phyloP scores from a whole-genome alignment of 2,113 vertebrate species.

The Oceanodroma tethys region DNA sequence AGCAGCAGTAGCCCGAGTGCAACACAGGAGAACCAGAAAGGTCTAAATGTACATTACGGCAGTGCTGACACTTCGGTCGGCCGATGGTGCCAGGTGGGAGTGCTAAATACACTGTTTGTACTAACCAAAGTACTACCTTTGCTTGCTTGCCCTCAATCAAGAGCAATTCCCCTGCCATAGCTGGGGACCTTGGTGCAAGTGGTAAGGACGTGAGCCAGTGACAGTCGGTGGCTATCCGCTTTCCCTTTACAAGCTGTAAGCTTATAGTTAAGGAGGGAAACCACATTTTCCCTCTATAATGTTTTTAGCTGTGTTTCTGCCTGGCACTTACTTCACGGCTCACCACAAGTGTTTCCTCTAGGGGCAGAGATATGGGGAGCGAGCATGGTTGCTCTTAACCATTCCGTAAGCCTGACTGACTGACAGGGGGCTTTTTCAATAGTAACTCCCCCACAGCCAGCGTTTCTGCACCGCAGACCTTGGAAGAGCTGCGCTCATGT shows the following conservation, averaged over 20 bases:
- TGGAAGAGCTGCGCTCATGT: fast-evolving
- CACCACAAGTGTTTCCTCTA: background rate
- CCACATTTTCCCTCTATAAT: background rate
- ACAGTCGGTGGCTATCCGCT: background rate
- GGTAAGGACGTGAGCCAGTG: background rate
- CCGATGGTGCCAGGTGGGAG: background rate
- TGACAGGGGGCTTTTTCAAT: background rate
- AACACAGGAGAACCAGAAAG: background rate
- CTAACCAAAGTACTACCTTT: background rate
- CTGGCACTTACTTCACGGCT: background rate
- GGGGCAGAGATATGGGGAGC: background rate
- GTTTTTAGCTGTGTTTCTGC: background rate
- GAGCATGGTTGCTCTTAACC: background rate
- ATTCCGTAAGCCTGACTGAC: background rate
- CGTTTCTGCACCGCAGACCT: background rate
- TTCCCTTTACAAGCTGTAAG: background rate
- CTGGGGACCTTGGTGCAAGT: background rate
- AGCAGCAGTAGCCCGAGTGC: background rate
- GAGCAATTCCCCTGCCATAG: background rate
- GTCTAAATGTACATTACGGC: background rate
- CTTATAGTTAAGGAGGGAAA: background rate
- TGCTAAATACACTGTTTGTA: background rate
- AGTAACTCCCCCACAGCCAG: background rate
- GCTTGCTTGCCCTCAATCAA: background rate
- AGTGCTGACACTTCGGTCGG: fast-evolving